Evolutionary conservation across 1,140 invertebrate genomes (phyloP), one percentile per base, ranked within the genome.

Genomic region (Eumeta japonica): DNA sequence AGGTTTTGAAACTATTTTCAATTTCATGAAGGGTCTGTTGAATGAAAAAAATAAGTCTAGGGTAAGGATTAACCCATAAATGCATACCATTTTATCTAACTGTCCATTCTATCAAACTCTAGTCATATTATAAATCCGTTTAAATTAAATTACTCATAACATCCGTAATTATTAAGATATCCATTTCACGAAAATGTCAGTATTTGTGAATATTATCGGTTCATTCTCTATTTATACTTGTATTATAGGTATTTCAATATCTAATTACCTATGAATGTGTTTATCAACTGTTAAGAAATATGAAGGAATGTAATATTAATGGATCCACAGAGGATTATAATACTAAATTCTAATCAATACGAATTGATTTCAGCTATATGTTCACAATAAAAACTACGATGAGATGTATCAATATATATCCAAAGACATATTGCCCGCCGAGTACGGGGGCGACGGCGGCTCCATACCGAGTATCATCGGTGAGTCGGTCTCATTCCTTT

Each of bases 361-460:
- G 15, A n/a, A 17, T 36, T 39, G 39, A 5, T 47, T 57, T 43
- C 45, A 81, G 80, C 39, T 81, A 2, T 60, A 63, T 39, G 52
- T 81, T 7, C 78, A 81, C 39, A 79, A 67, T 27, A 56, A 61
- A 43, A 66, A 76, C 48, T 55, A 64, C 28, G 70, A 76, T 3
- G 50, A 49, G 0, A 52, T 82, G 9, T 71, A 74, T 33, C 43
- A 75, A 17, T 43, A 58, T 38, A 51, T 82, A 10, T 73, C 78
- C 0, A 62, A 62, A 46, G 58, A 77, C 40, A 58, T 78, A 30
- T 42, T 81, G 12, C 80, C 80, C 3, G 48, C 48, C 9, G 79
- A 81, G 36, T 77, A 78, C 29, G 80, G 79, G 0, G 79, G 80
- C 0, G 62, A 67, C 10, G 70, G 64, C 29, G 66, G 71, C 1